A percentile compares a stretch with the other conserved stretches of the same genome.
Evolutionary conservation across 2,113 vertebrate species (phyloP).

Genomic region (Peromyscus leucopus): DNA sequence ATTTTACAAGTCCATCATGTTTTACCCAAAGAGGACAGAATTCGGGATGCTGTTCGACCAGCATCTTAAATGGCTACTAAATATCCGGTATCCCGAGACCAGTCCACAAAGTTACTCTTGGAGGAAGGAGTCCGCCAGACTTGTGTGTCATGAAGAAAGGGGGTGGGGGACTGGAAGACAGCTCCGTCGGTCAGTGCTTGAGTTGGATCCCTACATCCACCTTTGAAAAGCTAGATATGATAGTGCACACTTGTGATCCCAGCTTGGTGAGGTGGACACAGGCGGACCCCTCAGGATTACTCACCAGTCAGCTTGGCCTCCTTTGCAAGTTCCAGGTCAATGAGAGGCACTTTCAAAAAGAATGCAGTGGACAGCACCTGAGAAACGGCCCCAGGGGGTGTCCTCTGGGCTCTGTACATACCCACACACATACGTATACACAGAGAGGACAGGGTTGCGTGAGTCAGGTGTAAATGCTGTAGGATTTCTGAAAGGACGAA

Average conservation of each 20-base stretch:
- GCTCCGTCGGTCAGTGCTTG: not conserved
- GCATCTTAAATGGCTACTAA: not conserved
- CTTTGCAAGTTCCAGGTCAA: not conserved
- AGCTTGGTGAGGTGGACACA: not conserved
- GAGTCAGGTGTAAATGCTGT: not conserved
- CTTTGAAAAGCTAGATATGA: not conserved
- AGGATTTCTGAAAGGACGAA: slow-evolving; percentile 10
- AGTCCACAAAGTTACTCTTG: not conserved
- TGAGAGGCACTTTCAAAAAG: not conserved
- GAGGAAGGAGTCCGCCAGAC: not conserved
- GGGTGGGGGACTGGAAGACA: not conserved
- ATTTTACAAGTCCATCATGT: slow-evolving; percentile 35
- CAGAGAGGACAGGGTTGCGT: not conserved
- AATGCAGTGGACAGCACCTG: not conserved
- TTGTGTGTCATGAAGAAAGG: not conserved
- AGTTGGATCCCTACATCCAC: not conserved
- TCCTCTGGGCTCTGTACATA: not conserved
- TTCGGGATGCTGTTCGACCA: not conserved
- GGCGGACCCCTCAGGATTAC: not conserved
- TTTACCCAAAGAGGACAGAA: slow-evolving; percentile 29
- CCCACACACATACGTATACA: not conserved
- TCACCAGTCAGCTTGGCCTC: not conserved
- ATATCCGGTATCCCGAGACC: not conserved
- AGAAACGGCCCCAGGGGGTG: not conserved
- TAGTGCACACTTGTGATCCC: not conserved